phyloP scores from a whole-genome alignment of 1,140 invertebrate species.

The Latrodectus geometricus region DNA sequence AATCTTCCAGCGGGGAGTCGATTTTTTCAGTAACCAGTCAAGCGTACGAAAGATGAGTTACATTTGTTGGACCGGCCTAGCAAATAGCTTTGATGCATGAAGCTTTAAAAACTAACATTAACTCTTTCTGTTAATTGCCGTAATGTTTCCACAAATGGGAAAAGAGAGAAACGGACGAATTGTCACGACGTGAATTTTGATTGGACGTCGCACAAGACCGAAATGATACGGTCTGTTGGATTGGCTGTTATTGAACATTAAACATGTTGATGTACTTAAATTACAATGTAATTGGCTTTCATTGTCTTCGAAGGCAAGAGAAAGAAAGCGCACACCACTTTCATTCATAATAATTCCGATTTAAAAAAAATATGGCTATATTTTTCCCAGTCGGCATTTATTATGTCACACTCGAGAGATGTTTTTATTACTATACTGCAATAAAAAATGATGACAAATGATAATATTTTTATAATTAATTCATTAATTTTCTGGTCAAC shows the following conservation, averaged over 20 bases:
- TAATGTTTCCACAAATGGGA: conserved; percentile 1
- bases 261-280: not conserved
- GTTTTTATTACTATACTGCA: no score
- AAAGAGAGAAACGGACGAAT: not conserved
- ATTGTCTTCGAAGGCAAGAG: not conserved
- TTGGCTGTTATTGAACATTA: conserved; percentile 1
- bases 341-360: not conserved
- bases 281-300: not conserved
- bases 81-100: not conserved
- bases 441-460: no score
- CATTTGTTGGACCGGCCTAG: not conserved
- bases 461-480: no score
- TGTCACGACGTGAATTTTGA: not conserved
- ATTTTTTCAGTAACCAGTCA: not conserved
- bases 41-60: not conserved
- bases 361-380: not conserved
- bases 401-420: no score
- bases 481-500: no score
- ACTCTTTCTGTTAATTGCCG: not conserved
- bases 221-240: not conserved
- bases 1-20: not conserved
- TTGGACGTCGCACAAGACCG: not conserved
- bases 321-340: not conserved
- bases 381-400: not conserved
- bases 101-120: not conserved